Percentiles rank a stretch among this genome's conserved stretches.
Conservation (phyloP, 2,113 vertebrate species). For the Callipepla californica region DNA sequence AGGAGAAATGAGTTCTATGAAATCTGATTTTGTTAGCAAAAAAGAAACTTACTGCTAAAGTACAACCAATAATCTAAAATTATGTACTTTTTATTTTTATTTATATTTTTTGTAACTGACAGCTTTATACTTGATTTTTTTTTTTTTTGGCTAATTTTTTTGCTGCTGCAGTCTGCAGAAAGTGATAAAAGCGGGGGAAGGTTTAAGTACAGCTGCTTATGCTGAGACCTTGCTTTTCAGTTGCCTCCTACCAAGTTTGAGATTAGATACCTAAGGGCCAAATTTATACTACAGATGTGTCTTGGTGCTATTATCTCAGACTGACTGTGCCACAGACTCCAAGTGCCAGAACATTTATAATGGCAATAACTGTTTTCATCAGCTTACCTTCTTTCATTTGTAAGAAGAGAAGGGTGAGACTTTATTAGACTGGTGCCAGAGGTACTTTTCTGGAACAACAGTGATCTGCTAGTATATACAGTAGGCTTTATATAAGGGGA, state of each 20-base stretch:
- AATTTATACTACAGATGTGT: background rate
- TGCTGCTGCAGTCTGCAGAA: background rate
- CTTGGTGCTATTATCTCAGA: background rate
- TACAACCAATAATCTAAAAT: background rate
- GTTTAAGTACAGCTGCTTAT: background rate
- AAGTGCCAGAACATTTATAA: background rate
- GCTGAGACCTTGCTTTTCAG: background rate
- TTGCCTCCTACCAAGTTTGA: background rate
- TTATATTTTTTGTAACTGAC: background rate
- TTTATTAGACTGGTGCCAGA: background rate
- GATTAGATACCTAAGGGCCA: background rate
- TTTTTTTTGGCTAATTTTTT: background rate
- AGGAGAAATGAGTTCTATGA: background rate
- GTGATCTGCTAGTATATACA: background rate
- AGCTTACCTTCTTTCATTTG: background rate
- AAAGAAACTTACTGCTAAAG: background rate
- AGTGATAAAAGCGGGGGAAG: background rate
- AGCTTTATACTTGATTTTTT: background rate
- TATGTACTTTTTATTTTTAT: background rate
- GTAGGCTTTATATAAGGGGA: background rate
- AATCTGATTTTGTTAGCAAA: background rate
- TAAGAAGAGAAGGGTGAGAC: background rate
- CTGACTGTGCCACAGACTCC: background rate
- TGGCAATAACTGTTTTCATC: background rate
- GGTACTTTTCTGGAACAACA: background rate